Conservation (phyloP, 2,797 vertebrate species). For the Carapus acus region DNA sequence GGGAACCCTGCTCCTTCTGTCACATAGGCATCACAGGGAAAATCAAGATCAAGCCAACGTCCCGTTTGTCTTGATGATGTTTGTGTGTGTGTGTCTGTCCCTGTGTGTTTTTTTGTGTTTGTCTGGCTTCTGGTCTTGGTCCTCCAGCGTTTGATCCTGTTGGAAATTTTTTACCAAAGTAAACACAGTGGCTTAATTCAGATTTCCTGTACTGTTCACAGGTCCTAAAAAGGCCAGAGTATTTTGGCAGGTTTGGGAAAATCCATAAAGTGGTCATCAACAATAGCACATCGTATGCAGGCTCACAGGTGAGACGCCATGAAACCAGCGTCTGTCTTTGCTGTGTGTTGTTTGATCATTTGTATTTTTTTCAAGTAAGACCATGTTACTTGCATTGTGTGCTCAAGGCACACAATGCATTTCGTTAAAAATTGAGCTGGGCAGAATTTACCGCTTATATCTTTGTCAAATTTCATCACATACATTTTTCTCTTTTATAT, state of each 20-base stretch:
- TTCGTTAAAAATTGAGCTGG: too few relatives aligned
- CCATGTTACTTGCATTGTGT: too few relatives aligned
- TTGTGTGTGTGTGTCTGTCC: background rate
- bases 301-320: slow-evolving; percentile 88
- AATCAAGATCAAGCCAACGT: too few relatives aligned
- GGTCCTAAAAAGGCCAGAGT: slow-evolving; percentile 98
- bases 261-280: slow-evolving; percentile 99
- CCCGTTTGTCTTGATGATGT: slow-evolving; percentile 2
- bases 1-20: slow-evolving; percentile 13
- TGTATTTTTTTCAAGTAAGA: too few relatives aligned
- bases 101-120: background rate
- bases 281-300: slow-evolving; percentile 99
- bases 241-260: slow-evolving; percentile 99
- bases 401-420: too few relatives aligned
- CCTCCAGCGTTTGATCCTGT: too few relatives aligned
- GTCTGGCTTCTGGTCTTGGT: too few relatives aligned
- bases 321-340: too few relatives aligned
- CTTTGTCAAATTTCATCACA: too few relatives aligned
- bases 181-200: background rate
- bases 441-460: too few relatives aligned
- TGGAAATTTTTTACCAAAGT: background rate
- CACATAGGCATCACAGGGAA: background rate
- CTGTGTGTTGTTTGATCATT: too few relatives aligned
- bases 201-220: slow-evolving; percentile 49
- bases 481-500: too few relatives aligned